Evolutionary conservation across 2,113 vertebrate genomes (phyloP), one percentile per base, ranked within the genome.

Genomic region (Oenanthe melanoleuca): DNA sequence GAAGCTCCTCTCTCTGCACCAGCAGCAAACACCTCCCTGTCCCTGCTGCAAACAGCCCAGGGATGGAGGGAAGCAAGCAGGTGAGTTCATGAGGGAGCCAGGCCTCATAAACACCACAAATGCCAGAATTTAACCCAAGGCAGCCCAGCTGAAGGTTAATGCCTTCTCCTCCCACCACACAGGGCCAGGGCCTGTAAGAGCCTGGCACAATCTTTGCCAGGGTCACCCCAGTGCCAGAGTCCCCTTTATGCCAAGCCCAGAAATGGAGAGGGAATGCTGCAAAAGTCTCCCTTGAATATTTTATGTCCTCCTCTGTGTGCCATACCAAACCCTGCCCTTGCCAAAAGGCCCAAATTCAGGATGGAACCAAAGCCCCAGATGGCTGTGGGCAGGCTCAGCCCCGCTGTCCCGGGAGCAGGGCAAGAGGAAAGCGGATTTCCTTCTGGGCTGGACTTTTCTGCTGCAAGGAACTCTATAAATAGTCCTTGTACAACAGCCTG

Each of bases 1-100:
- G 16, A 64, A 53, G 2, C n/a, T 50, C 21, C 55, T 47, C 14
- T 37, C 0, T 0, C 53, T 57, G 50, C 40, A 34, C 0, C 33
- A 50, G 49, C 31, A 63, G 56, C 6, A 5, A 40, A 22, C 20
- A 65, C 2, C 1, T 37, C 52, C 44, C 16, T 49, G 21, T 29
- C 26, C 55, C n/a, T 40, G 28, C n/a, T 25, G 42, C 47, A 55
- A 71, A 47, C 11, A 20, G 10, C 11, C 71, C 24, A 2, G 20
- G 22, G 5, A 1, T 31, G 2, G 18, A n/a, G 38, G 18, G 7
- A 38, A 47, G 7, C n/a, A 52, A 38, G 49, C 72, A 83, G 67
- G 25, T 21, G 21, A 29, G 14, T 4, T 60, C 7, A 5, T 8
- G 10, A 21, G 60, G 50, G 33, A 75, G 61, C 50, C 86, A 88